Base-by-base conservation (phyloP, 2,888 invertebrate species). In the Plebejus melissa region DNA sequence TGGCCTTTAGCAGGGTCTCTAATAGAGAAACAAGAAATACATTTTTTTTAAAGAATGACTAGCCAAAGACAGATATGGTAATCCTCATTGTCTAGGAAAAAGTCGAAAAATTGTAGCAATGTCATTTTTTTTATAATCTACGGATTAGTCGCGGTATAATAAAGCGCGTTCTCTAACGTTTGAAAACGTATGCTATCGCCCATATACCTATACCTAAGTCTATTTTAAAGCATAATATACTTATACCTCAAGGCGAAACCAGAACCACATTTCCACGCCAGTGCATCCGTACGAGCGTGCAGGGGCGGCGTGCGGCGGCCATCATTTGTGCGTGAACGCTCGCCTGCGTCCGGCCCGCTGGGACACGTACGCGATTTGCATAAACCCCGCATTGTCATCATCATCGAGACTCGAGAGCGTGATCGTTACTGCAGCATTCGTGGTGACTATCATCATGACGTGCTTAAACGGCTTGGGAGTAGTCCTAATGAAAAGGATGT, bases 321-420 rank as follows among this genome's bases (percentile, higher is more conserved):
- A 70, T 41, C 72, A 72, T 72, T 72, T 72, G 72, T 54, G 46
- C 54, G 72, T 72, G 72, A 72, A 72, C 72, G 72, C 72, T 72
- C 72, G 50, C 16, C 36, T 72, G 72, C 72, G 72, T 54, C 54
- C 72, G 28, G 28, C 50, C 72, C 72, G 32, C 32, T 54, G 72
- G 72, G 72, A 72, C 72, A 72, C 71, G 71, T 46, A 71, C 32
- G 46, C 32, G 70, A 72, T 72, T 72, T 72, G 54, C 72, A 72
- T 72, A 72, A 50, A 50, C 65, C 32, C 65, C 13, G 32, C 32
- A 65, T 60, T 16, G 32, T 65, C 65, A 36, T 32, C 32, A 65
- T 65, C 65, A 65, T 36, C 65, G 32, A 13, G 32, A 32, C 4
- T 36, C 65, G 32, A 13, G 32, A 32, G 11, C 65, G 32, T 13